Evolutionary conservation across 2,888 invertebrate species (phyloP), one percentile per base, ranked within the genome.

Genomic region (Hirtodrosophila duncani): DNA sequence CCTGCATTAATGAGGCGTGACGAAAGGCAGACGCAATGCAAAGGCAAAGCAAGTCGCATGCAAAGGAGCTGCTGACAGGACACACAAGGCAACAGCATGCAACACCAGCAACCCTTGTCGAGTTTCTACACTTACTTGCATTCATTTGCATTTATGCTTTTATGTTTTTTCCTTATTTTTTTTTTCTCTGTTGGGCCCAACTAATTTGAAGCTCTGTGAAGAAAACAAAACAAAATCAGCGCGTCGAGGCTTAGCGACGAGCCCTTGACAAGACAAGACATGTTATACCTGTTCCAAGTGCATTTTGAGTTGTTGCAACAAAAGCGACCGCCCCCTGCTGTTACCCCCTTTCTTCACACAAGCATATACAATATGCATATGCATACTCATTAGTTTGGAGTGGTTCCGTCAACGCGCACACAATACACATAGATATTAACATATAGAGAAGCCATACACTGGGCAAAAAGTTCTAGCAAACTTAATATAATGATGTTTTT

Each of bases 311-410:
- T 62, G 62, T 42, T 57, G 52, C 69, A 72, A 72, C 71, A 71
- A 77, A 65, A 66, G 57, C 49, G 30, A 23, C 50, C 45, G 46
- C 56, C 48, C 36, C 45, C 39, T 42, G 18, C 14, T 20, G 8
- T 6, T 34, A 29, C 8, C 16, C n/a, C n/a, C 18, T 1, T 27
- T n/a, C 29, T 11, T 39, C 44, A 41, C 46, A 43, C 69, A 63
- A 52, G 61, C 67, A 68, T 74, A 77, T 77, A 72, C 79, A 79
- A 72, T 79, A 80, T 75, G 81, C n/a, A n/a, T n/a, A n/a, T 56
- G 56, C 79, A 79, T 71, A 77, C 82, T 81, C 81, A 82, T 81
- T 82, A 82, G 80, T 81, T 81, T 81, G 74, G 83, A 81, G 82
- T 82, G 80, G 74, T 70, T 81, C 62, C 74, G 67, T 77, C 70